phyloP scores from a whole-genome alignment of 2,113 vertebrate genomes.

The Odocoileus virginianus region DNA sequence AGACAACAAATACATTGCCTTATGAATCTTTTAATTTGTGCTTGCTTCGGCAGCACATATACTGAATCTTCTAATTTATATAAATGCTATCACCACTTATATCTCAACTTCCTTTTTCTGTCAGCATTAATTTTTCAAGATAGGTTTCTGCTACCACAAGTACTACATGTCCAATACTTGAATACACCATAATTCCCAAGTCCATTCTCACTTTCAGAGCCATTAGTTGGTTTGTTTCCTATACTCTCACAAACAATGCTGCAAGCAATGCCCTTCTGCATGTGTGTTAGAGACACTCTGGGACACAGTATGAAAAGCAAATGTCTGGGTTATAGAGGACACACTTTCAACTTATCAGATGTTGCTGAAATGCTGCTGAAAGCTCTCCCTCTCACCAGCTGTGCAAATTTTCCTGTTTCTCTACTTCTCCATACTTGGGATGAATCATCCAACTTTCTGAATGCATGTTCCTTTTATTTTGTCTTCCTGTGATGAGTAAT shows the following conservation, averaged over 20 bases:
- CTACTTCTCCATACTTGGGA: accelerated
- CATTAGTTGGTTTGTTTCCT: neutral
- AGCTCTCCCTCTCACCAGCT: neutral
- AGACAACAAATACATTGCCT: neutral
- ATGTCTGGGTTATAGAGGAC: accelerated
- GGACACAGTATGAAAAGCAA: neutral
- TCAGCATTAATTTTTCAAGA: neutral
- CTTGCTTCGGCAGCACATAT: too few relatives aligned
- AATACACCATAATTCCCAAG: neutral
- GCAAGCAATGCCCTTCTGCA: too few relatives aligned
- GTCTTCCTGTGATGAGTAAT: neutral
- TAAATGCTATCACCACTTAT: neutral
- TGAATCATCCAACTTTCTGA: neutral
- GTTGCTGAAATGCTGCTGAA: neutral
- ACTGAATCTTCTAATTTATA: neutral
- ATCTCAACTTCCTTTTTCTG: neutral
- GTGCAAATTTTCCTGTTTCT: neutral
- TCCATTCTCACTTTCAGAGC: neutral
- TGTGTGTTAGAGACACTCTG: accelerated
- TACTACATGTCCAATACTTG: accelerated
- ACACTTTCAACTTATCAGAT: neutral
- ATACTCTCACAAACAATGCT: neutral
- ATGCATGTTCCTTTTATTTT: neutral
- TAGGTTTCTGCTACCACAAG: neutral
- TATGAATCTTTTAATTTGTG: neutral